Conservation (phyloP, 2,113 vertebrate genomes). For the Fulmarus glacialis region DNA sequence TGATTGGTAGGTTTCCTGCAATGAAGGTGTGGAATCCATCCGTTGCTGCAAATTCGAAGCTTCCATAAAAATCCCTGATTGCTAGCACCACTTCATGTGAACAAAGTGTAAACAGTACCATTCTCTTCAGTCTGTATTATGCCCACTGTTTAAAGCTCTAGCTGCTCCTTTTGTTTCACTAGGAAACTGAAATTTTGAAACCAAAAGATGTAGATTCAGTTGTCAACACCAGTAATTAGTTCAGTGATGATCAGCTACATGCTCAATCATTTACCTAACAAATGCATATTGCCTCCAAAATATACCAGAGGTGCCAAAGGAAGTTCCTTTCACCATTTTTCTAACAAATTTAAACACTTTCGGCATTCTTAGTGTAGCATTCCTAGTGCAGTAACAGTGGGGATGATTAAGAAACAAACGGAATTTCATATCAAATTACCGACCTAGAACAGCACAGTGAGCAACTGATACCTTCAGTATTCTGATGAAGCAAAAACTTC, state of each 20-base stretch:
- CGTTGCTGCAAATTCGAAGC: neutral
- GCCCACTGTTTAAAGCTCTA: neutral
- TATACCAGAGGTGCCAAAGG: neutral
- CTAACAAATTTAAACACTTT: rapidly evolving
- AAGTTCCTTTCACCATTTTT: neutral
- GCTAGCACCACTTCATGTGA: neutral
- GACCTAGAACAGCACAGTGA: neutral
- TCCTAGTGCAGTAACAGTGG: neutral
- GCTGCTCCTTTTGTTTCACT: neutral
- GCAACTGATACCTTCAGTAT: neutral
- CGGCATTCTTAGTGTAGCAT: neutral
- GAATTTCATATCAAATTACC: neutral
- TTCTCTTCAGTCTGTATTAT: neutral
- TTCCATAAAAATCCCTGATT: neutral
- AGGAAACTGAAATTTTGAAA: neutral
- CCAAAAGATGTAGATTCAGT: neutral
- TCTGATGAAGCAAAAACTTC: neutral
- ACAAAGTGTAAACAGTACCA: neutral
- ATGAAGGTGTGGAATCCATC: neutral
- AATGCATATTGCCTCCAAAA: neutral
- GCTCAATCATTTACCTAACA: neutral
- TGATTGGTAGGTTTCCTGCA: neutral
- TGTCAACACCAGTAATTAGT: neutral
- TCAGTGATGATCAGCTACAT: neutral
- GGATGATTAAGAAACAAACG: neutral